A percentile compares a stretch with the other conserved stretches of the same genome.
Conservation (phyloP, 1,140 invertebrate genomes). For the Oppia nitens region DNA sequence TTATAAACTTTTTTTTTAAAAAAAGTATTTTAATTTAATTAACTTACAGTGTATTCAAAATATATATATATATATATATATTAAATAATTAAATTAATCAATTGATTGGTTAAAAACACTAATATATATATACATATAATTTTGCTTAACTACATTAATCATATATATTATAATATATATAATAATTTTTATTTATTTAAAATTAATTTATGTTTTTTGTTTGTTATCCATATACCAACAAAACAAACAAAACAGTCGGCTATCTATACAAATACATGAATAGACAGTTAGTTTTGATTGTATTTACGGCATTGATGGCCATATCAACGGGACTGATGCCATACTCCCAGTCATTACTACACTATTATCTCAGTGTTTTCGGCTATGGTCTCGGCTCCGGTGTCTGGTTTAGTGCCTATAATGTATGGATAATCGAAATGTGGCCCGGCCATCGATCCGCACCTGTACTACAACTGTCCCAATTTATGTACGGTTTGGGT, state of each 20-base stretch:
- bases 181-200: too few species aligned
- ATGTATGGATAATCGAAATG: slow-evolving; percentile 12
- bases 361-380: background rate
- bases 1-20: too few species aligned
- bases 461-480: slow-evolving; percentile 5
- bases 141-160: too few species aligned
- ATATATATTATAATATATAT: too few species aligned
- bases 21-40: too few species aligned
- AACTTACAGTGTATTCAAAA: too few species aligned
- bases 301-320: background rate
- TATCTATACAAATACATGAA: slow-evolving; percentile 7
- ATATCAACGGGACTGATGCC: background rate
- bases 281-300: slow-evolving; percentile 1
- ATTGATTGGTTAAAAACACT: too few species aligned
- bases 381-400: slow-evolving; percentile 4
- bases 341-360: background rate
- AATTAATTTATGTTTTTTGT: background rate
- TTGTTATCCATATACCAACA: background rate
- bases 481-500: slow-evolving; percentile 13
- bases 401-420: background rate
- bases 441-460: slow-evolving; percentile 3
- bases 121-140: too few species aligned
- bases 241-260: background rate
- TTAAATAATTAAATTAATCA: too few species aligned
- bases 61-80: too few species aligned